Base-by-base conservation (phyloP, 2,113 vertebrate genomes). In the Charina bottae region DNA sequence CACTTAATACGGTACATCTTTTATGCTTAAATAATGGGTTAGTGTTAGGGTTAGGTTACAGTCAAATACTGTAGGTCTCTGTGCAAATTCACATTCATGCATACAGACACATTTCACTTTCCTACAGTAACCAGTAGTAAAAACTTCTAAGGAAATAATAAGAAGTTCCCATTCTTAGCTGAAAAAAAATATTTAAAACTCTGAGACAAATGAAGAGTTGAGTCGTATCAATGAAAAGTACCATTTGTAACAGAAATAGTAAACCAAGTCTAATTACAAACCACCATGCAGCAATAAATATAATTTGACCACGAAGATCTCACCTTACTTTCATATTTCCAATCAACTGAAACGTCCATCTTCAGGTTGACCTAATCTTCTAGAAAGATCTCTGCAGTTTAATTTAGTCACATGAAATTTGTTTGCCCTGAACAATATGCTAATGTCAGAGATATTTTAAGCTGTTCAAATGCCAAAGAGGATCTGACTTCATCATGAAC, bases 361-460 rank as follows among this genome's bases (percentile, higher is more conserved):
- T 90, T 78, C 37, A 89, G 87, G 55, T 23, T 90, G 56, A 92
- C n/a, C 88, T 91, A 49, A 92, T 92, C 56, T 89, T 54, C 72
- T n/a, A 86, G 83, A 90, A 89, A 58, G 88, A 24, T 87, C 46
- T 28, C n/a, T 85, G 87, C 68, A 88, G 15, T 90, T 90, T 59
- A 92, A 62, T 92, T 92, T 90, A 68, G 58, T 19, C 26, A 42
- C 12, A 19, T 87, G 26, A 93, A 55, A 86, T 68, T 83, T 90
- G 7, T 88, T 91, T 91, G 24, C 24, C 49, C n/a, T 33, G 59
- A 56, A 37, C 49, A 37, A 7, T 89, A 88, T 92, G 83, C 87
- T 85, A 83, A 93, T 24, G 37, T 85, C 85, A 90, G 5, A 91
- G 49, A 42, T 78, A 85, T 89, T 93, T 93, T 87, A 90, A 21